These are phyloP conservation scores for Xanthorhoe spadicearia DNA, from an alignment of 2,888 invertebrate species.

Conservation along the genomic window DNA sequence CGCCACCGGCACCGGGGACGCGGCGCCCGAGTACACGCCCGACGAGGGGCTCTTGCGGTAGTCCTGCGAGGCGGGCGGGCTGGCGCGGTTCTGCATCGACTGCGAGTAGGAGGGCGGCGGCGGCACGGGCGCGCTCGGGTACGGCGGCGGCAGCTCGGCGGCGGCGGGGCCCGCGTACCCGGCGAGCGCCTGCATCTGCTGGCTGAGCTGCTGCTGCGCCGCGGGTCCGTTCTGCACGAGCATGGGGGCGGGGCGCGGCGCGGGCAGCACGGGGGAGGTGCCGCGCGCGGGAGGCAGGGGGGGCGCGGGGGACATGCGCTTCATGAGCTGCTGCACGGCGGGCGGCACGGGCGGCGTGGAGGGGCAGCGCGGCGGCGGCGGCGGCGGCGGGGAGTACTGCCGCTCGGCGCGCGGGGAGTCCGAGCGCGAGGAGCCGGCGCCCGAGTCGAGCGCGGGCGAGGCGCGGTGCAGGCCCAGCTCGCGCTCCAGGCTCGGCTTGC, in stretches of 20 bases:
- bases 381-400: conserved; percentile 90
- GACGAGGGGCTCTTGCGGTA: conserved; percentile 94
- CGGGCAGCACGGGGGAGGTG: conserved; percentile 88
- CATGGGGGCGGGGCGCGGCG: conserved; percentile 88
- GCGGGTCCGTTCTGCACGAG: conserved; percentile 92
- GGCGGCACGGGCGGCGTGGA: conserved; percentile 89
- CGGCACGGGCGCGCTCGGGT: conserved; percentile 86
- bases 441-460: conserved; percentile 94
- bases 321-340: conserved; percentile 82
- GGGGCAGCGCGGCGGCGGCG: conserved; percentile 90
- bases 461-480: conserved; percentile 91
- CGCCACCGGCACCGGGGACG: conserved; percentile 91
- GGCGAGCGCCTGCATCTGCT: conserved; percentile 94
- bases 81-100: conserved; percentile 94
- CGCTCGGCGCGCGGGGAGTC: conserved; percentile 91
- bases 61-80: conserved; percentile 92
- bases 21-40: conserved; percentile 93
- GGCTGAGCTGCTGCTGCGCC: conserved; percentile 93
- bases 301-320: conserved; percentile 87
- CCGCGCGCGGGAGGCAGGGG: conserved; percentile 87
- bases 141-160: conserved; percentile 89
- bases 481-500: conserved; percentile 95
- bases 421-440: conserved; percentile 94
- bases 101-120: conserved; percentile 94
- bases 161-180: conserved; percentile 90